phyloP scores from a whole-genome alignment of 2,113 vertebrate species.

The Ophthalmolycus amberensis region DNA sequence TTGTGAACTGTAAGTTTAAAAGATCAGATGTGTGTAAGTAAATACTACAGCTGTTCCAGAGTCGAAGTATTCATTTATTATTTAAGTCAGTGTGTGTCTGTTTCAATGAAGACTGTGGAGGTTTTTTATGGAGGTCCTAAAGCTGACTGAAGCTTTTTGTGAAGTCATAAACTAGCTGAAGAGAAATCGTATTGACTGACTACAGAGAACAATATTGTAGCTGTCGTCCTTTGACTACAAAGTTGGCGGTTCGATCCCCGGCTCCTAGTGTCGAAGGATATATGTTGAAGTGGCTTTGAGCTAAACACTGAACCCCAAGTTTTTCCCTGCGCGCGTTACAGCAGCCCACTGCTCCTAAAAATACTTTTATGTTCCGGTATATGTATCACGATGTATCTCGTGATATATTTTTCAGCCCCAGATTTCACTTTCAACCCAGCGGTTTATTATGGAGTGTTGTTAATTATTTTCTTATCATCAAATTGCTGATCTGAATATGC shows the following conservation, averaged over 20 bases:
- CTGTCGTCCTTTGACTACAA: too few relatives aligned
- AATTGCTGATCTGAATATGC: background rate
- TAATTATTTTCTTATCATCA: background rate
- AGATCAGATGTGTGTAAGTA: background rate
- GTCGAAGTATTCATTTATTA: background rate
- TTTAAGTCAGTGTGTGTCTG: conserved; percentile 5
- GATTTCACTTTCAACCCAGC: background rate
- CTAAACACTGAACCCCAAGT: too few relatives aligned
- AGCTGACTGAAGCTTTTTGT: conserved; percentile 9
- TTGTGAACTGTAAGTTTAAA: background rate
- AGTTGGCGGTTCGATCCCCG: too few relatives aligned
- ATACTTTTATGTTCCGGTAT: background rate
- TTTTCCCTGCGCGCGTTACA: background rate
- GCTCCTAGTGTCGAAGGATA: too few relatives aligned
- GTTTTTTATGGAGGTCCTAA: rapidly evolving
- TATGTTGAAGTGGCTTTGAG: too few relatives aligned
- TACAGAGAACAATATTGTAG: background rate
- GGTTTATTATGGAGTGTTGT: background rate
- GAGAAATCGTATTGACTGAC: conserved; percentile 15
- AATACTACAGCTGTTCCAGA: background rate
- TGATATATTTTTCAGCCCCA: too few relatives aligned
- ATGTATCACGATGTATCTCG: background rate
- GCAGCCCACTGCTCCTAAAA: background rate
- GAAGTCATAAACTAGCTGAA: conserved; percentile 13
- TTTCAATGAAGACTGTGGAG: background rate